Evolutionary conservation across 30 jellyfish, hydroid and myxozoan genomes (phyloP).

Genomic region (Thelohanellus kitauei): DNA sequence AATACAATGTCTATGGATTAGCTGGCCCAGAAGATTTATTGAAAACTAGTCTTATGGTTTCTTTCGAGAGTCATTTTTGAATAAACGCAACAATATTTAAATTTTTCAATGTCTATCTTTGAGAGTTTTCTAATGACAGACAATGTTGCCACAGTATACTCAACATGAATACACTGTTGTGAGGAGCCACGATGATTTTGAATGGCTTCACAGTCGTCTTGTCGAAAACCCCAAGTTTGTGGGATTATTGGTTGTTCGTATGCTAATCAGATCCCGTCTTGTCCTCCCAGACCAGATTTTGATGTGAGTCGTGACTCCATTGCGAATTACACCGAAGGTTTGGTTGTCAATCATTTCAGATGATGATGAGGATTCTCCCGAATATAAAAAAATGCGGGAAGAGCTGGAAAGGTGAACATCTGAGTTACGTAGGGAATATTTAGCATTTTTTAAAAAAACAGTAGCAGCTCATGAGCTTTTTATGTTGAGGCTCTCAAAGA

Average conservation of each 20-base stretch:
- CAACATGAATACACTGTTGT: slow-evolving; percentile 48
- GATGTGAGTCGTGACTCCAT: slow-evolving; percentile 91
- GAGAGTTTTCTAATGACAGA: no score
- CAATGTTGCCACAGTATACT: slow-evolving; percentile 22
- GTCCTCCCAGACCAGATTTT: slow-evolving; percentile 94
- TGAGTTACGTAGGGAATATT: slow-evolving; percentile 65
- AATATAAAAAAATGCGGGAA: no score
- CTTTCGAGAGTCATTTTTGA: no score
- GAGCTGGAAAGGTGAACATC: no score
- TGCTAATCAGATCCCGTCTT: slow-evolving; percentile 33
- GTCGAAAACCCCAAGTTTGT: slow-evolving; percentile 70
- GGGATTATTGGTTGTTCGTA: slow-evolving; percentile 38
- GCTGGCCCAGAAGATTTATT: no score
- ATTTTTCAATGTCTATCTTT: no score
- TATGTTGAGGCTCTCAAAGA: slow-evolving; percentile 56
- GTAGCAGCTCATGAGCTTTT: slow-evolving; percentile 94
- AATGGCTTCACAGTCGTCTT: slow-evolving; percentile 65
- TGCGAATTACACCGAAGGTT: slow-evolving; percentile 73
- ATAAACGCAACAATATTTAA: no score
- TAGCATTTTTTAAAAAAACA: slow-evolving; percentile 76
- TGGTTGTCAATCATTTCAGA: no score
- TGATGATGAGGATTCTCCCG: no score
- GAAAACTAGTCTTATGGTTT: no score
- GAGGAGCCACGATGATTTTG: slow-evolving; percentile 73
- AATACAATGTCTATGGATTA: no score